A percentile compares a stretch with the other conserved stretches of the same genome.
These are phyloP conservation scores for Pteropus alecto DNA, from an alignment of 2,113 vertebrate genomes.

Conservation along the genomic window DNA sequence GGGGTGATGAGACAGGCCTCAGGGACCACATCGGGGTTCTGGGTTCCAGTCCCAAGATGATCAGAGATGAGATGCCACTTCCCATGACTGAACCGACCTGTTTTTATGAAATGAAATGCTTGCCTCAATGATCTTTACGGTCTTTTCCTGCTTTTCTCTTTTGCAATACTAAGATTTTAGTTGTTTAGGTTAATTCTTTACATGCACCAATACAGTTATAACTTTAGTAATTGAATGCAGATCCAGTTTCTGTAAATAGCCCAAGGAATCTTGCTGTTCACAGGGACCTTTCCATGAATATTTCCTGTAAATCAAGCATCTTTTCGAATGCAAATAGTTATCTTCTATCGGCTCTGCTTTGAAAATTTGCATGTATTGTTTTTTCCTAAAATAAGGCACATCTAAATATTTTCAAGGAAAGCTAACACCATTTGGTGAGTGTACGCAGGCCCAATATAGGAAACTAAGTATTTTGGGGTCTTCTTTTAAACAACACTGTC, in stretches of 20 bases:
- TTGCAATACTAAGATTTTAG: neutral
- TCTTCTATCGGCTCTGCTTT: neutral
- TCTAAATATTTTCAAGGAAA: neutral
- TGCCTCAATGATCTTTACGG: neutral
- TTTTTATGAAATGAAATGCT: neutral
- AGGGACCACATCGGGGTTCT: neutral
- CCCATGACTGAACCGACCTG: neutral
- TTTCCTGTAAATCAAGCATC: conserved; percentile 31
- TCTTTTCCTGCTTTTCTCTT: neutral
- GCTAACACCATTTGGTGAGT: neutral
- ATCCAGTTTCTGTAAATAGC: neutral
- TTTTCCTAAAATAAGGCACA: neutral
- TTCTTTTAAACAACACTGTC: neutral
- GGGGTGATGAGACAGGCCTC: neutral
- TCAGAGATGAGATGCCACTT: neutral
- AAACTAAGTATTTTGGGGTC: neutral
- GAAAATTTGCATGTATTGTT: conserved; percentile 3
- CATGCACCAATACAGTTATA: neutral
- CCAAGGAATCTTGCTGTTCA: neutral
- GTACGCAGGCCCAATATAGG: neutral
- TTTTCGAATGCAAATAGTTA: conserved; percentile 21
- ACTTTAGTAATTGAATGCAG: neutral
- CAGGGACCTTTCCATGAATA: neutral
- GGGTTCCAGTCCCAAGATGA: neutral
- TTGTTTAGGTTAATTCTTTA: conserved; percentile 28